Evolutionary conservation across 1,140 invertebrate genomes (phyloP), one percentile per base, ranked within the genome.

Genomic region (Hormaphis cornu): DNA sequence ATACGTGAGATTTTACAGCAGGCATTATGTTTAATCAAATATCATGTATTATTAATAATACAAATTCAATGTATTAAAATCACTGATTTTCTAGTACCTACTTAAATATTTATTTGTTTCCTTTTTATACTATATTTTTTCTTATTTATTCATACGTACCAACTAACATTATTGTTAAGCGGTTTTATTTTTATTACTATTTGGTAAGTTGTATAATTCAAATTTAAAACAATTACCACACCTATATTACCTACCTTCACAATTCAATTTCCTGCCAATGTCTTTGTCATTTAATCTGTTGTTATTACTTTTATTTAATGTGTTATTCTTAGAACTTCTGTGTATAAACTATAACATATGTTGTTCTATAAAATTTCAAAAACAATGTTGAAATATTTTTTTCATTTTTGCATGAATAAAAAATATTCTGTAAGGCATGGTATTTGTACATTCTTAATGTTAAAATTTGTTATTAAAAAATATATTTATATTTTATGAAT

Each of bases 341-440:
- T 63, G 22, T 16, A 63, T 44, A 30, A 12, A 28, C 18, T 28
- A 28, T 14, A 10, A 44, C 14, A 14, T 46, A 18, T 58, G 6
- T 24, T 8, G 33, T 61, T 63, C 7, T 63, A 2, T 14, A 20
- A 28, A 28, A 28, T 46, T 18, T 28, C 22, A 16, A 26, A 9
- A 12, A 46, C 10, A 30, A 63, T 46, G 40, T 44, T 63, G 2
- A 63, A 30, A 44, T 63, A 24, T 46, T 30, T 63, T 46, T 44
- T 63, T 63, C 26, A 10, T 30, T 44, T 93, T 99, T 12, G 83
- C 58, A 63, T 28, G 58, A 46, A 46, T 28, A 63, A 63, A 97
- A 20, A 95, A 98, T 78, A 96, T 95, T 9, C 81, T 99, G 70
- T 97, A 98, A 79, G 98, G 98, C 79, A 80, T 99, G 2, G 81